Evolutionary conservation across 2,888 invertebrate genomes (phyloP), one percentile per base, ranked within the genome.

Genomic region (Ashinkailepas kermadecensis): DNA sequence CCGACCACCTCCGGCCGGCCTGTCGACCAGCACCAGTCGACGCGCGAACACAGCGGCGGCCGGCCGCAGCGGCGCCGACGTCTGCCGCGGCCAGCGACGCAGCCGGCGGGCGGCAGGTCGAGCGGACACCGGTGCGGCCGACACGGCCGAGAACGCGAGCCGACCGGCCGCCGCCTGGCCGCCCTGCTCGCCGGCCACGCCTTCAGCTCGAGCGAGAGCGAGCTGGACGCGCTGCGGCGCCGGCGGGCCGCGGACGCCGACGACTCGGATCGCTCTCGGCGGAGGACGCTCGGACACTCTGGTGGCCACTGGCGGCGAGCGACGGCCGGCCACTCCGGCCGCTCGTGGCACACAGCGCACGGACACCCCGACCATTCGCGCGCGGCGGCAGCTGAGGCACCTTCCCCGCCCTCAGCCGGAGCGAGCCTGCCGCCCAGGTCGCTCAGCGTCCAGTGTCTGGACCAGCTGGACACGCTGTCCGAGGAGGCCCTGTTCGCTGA

Each of bases 141-240:
- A 18, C 65, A 67, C 10, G 21, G 39, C 39, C 39, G 21, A 2
- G 23, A 9, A 0, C 23, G 25, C 25, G 23, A 25, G 9, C 25
- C 25, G 25, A 8, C 25, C 25, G 25, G 25, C 13, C 67, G 67
- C 9, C 67, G 23, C 25, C 25, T 67, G 23, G 67, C 23, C 6
- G 67, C 67, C 25, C 25, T 67, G 25, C 25, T 15, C 12, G 25
- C 25, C 56, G 23, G 54, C 9, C 21, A 11, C 56, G 74, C 23
- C 18, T 56, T 74, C 21, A 74, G 74, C 56, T 74, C 74, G 21
- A 74, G 74, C 56, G 74, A 74, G 74, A 74, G 74, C 21, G 74
- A 74, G 21, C 56, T 74, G 21, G 56, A 56, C n/a, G 54, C 11
- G 13, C 74, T 74, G 21, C 54, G 74, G 8, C 74, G 74, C 56